Conservation (phyloP, 1,140 invertebrate species). For the Euglossa dilemma region DNA sequence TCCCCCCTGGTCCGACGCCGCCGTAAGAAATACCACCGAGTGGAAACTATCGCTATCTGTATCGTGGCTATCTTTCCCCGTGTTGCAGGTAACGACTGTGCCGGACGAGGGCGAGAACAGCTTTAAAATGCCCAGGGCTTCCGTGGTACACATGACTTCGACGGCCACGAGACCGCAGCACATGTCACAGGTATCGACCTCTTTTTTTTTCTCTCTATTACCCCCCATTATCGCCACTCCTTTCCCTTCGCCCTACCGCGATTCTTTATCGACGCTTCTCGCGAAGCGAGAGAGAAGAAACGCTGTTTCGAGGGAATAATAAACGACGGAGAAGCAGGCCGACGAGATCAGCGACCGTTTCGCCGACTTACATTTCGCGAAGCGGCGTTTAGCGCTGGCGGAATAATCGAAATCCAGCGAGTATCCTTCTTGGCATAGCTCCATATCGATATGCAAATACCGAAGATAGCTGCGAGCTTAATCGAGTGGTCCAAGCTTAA, state of each 20-base stretch:
- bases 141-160: conserved; percentile 81
- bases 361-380: background rate
- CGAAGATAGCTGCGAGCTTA: conserved; percentile 69
- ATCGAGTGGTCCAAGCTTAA: conserved; percentile 74
- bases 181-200: conserved; percentile 77
- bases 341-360: background rate
- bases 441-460: conserved; percentile 77
- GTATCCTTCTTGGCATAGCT: conserved; percentile 48
- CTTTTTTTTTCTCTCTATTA: background rate
- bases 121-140: conserved; percentile 80
- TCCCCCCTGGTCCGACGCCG: background rate
- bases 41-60: background rate
- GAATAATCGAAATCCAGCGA: conserved; percentile 46
- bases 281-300: no score
- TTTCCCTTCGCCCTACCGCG: background rate
- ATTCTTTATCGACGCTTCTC: no score
- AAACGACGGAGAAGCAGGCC: no score
- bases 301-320: no score
- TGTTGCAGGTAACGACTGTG: conserved; percentile 81
- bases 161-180: conserved; percentile 80
- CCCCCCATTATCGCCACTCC: no score
- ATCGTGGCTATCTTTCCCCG: conserved; percentile 12
- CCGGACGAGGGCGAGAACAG: conserved; percentile 78
- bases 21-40: background rate
- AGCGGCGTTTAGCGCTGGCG: background rate